Evolutionary conservation across 2,888 invertebrate genomes (phyloP), one percentile per base, ranked within the genome.

Genomic region (Plagiodera versicolora): DNA sequence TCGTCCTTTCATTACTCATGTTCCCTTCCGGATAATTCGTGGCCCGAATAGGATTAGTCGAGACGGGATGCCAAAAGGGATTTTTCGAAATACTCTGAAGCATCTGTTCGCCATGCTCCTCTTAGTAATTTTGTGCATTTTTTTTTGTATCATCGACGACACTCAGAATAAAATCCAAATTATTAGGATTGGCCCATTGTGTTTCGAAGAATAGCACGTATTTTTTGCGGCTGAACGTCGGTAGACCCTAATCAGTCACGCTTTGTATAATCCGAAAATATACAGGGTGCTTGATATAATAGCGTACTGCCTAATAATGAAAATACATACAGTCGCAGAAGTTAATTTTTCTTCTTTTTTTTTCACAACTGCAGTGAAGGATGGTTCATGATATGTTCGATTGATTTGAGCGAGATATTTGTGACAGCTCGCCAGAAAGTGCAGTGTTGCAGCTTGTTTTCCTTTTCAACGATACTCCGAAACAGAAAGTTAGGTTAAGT

Each of bases 1-100:
- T 32, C 32, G 11, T 14, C 39, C 14, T 39, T 39, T 39, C 11
- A 14, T 39, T 39, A 39, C 11, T 39, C 6, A 39, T 11, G 39
- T 39, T 9, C 39, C 56, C 49, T 48, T 56, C 18, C 17, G 56
- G 14, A 32, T 20, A 24, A 48, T 56, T 56, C 48, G 16, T 48
- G 30, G 35, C n/a, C 16, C 6, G 35, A 56, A 56, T 56, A 32
- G 49, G 35, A 48, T 56, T 48, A 19, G 32, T 32, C 6, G 32
- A 8, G 54, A 46, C 11, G 46, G 28, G 19, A 30, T 19, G 19
- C 44, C 11, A 55, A 48, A 47, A 48, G 16, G 20, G 35, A 48
- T 48, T 32, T 19, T 16, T 20, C 44, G 39, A 20, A 24, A 44
- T 19, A 39, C 39, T 49, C 16, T 20, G 24, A 11, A 48, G 47